Conservation (phyloP, 2,888 invertebrate genomes). For the Athrips mouffetella region DNA sequence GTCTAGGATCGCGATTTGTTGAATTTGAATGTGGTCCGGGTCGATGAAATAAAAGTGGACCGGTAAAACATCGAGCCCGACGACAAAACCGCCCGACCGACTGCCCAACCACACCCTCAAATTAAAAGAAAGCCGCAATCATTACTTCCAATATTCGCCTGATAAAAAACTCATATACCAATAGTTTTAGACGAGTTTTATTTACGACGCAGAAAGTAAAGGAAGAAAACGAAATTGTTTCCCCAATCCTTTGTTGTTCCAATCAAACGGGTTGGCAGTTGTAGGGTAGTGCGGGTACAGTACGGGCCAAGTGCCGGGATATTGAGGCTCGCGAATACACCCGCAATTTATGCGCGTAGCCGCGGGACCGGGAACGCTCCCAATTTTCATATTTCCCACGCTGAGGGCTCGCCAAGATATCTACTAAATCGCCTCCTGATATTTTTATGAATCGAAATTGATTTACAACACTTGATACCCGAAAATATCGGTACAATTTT, state of each 20-base stretch:
- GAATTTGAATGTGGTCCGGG: constrained; percentile 36
- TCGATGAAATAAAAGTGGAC: constrained; percentile 51
- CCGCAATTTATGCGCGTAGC: constrained; percentile 62
- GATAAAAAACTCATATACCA: no score
- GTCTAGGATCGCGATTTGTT: constrained; percentile 47
- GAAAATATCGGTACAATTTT: constrained; percentile 25
- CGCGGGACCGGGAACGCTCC: constrained; percentile 55
- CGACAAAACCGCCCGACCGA: constrained; percentile 29
- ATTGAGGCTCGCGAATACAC: constrained; percentile 59
- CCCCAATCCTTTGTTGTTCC: constrained; percentile 33
- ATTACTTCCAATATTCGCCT: no score
- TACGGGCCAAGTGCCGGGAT: constrained; percentile 27
- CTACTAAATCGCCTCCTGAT: constrained; percentile 61
- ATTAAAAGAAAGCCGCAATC: no score
- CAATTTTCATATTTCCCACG: constrained; percentile 74
- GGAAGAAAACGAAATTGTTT: constrained; percentile 27
- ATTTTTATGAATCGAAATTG: constrained; percentile 64
- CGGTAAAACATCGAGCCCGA: constrained; percentile 41
- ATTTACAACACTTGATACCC: constrained; percentile 46
- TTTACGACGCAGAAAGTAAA: not conserved
- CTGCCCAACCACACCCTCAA: constrained; percentile 14
- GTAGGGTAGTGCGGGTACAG: no score
- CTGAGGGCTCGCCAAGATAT: constrained; percentile 43
- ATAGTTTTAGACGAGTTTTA: constrained; percentile 1
- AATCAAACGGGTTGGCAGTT: constrained; percentile 30